Evolutionary conservation across 2,797 vertebrate species (phyloP).

Genomic region (Sebastolobus altivelis): DNA sequence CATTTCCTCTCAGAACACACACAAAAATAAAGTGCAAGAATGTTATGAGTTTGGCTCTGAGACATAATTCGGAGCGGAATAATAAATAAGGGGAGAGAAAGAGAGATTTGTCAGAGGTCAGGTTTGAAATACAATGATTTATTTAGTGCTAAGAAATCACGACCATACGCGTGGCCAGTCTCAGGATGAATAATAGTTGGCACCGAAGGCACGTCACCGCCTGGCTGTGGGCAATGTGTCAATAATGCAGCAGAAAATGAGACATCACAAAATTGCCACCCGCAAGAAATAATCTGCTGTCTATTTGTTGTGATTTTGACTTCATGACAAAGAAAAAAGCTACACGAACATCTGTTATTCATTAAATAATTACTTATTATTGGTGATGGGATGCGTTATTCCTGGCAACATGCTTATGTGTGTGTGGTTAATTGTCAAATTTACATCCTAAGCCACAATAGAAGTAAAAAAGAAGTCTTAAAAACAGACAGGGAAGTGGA

Average conservation of each 20-base stretch:
- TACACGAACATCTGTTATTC: not conserved
- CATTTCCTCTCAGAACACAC: conserved; percentile 32
- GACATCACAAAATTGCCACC: conserved; percentile 10
- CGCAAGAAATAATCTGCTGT: not conserved
- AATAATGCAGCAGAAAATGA: conserved; percentile 44
- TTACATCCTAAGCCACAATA: not conserved
- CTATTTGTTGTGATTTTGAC: not conserved
- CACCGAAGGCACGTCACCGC: conserved; percentile 12
- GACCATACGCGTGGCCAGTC: not conserved
- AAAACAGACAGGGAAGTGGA: not conserved
- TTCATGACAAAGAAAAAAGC: not conserved
- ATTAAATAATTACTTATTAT: conserved; percentile 5
- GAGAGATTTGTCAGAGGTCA: conserved; percentile 22
- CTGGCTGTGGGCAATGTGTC: conserved; percentile 27
- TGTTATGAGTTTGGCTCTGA: conserved; percentile 46
- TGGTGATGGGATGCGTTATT: not conserved
- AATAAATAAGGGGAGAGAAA: conserved; percentile 22
- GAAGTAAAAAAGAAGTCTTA: not conserved
- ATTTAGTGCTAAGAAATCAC: conserved; percentile 41
- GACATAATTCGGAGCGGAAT: conserved; percentile 46
- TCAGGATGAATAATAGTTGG: conserved; percentile 47
- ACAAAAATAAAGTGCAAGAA: conserved; percentile 50
- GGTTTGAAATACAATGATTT: conserved; percentile 45
- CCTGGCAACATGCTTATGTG: not conserved
- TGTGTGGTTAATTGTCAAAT: not conserved